Conservation (phyloP, 2,113 vertebrate genomes). For the Neolamprologus ventralis region DNA sequence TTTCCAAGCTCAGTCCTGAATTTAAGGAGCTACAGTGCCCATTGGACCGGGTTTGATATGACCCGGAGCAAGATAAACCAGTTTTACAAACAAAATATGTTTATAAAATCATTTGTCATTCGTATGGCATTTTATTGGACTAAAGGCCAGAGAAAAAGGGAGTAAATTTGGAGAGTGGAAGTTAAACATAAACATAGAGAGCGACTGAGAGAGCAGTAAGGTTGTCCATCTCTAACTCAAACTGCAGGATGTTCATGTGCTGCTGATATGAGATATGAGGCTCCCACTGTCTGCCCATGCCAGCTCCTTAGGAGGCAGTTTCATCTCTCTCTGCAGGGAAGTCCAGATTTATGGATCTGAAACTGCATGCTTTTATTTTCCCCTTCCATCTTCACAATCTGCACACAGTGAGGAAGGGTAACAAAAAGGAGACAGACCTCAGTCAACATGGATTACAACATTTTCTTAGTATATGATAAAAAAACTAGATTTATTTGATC, state of each 20-base stretch:
- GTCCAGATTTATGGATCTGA: slow-evolving; percentile 67
- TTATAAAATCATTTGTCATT: neutral
- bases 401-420: neutral
- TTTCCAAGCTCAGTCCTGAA: neutral
- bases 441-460: neutral
- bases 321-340: slow-evolving; percentile 66
- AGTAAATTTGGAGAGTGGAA: neutral
- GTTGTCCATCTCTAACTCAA: slow-evolving; percentile 24
- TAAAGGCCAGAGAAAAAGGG: neutral
- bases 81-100: neutral
- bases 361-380: slow-evolving; percentile 57
- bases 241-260: slow-evolving; percentile 19
- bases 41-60: neutral
- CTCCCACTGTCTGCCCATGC: slow-evolving; percentile 50
- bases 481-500: neutral
- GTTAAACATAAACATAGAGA: neutral
- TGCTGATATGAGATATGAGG: slow-evolving; percentile 67
- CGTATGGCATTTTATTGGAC: neutral
- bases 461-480: neutral
- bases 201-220: neutral
- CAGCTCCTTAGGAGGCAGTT: slow-evolving; percentile 59
- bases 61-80: neutral
- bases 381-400: slow-evolving; percentile 12
- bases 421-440: neutral
- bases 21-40: neutral